phyloP scores from a whole-genome alignment of 2,113 vertebrate species.

The Calonectris borealis region DNA sequence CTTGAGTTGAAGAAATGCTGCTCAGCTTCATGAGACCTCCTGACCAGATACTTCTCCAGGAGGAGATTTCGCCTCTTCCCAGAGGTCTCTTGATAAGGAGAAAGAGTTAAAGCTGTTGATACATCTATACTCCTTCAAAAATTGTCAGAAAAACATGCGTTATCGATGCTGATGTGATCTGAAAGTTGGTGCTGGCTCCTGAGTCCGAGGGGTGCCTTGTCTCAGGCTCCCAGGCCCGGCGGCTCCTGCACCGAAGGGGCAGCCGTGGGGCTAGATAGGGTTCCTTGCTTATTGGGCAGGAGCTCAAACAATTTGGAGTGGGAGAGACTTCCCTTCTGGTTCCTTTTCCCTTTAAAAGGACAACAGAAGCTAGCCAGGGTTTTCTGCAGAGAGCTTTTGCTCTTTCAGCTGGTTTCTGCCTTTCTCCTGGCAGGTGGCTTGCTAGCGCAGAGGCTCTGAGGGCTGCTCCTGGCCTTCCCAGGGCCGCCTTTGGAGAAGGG shows the following conservation, averaged over 20 bases:
- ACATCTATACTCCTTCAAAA: not conserved
- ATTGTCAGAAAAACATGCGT: not conserved
- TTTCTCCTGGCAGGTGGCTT: not conserved
- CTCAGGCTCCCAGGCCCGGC: rapidly evolving
- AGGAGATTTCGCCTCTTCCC: not conserved
- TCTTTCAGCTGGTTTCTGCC: not conserved
- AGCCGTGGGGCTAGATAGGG: not conserved
- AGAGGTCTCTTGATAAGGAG: not conserved
- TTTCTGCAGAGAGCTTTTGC: not conserved
- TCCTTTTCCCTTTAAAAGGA: not conserved
- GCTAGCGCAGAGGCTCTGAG: not conserved
- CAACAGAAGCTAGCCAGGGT: not conserved
- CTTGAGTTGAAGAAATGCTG: not conserved
- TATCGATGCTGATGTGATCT: not conserved
- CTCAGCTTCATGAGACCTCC: not conserved
- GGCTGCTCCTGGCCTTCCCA: not conserved
- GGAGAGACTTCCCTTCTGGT: not conserved
- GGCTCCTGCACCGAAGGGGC: rapidly evolving
- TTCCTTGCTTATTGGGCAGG: not conserved
- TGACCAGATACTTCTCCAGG: not conserved
- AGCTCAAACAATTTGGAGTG: not conserved
- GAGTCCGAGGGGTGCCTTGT: not conserved
- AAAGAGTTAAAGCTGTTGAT: not conserved
- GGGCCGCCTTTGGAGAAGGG: not conserved
- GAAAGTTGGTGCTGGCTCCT: not conserved